Evolutionary conservation across 2,888 invertebrate species (phyloP).

Genomic region (Deilephila elpenor): DNA sequence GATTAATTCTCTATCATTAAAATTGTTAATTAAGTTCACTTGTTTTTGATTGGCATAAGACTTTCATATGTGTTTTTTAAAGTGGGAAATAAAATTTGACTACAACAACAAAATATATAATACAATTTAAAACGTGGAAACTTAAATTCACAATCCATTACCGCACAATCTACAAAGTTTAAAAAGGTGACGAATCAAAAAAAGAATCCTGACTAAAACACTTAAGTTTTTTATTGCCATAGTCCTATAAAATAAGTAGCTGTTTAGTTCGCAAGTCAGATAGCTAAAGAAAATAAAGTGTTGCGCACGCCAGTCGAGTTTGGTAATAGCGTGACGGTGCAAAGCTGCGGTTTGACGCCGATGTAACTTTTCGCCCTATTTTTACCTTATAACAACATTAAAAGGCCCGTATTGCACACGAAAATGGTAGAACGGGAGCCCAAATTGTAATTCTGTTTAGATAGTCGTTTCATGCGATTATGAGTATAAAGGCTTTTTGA

Average conservation of each 20-base stretch:
- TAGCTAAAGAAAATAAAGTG: slow-evolving; percentile 54
- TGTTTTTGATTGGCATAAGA: too few relatives aligned
- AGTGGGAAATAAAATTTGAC: not conserved
- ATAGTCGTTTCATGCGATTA: slow-evolving; percentile 8
- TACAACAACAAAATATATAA: not conserved
- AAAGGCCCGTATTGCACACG: slow-evolving; percentile 40
- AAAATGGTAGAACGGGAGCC: slow-evolving; percentile 37
- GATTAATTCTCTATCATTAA: not conserved
- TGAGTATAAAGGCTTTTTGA: not conserved
- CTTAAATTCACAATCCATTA: slow-evolving; percentile 11
- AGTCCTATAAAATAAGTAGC: slow-evolving; percentile 42
- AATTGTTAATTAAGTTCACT: too few relatives aligned
- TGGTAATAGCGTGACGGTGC: slow-evolving; percentile 52
- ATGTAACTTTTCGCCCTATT: slow-evolving; percentile 53
- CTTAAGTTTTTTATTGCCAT: slow-evolving; percentile 31
- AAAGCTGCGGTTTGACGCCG: slow-evolving; percentile 47
- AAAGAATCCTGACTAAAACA: slow-evolving; percentile 32
- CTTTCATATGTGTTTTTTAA: too few relatives aligned
- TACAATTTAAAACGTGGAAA: not conserved
- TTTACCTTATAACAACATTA: slow-evolving; percentile 42
- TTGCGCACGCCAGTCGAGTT: slow-evolving; percentile 50
- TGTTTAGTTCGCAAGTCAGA: slow-evolving; percentile 49
- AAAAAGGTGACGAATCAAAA: slow-evolving; percentile 15
- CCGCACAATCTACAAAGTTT: not conserved
- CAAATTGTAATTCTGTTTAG: slow-evolving; percentile 16